Percentiles rank a stretch among this genome's conserved stretches.
These are phyloP conservation scores for Rana temporaria DNA, from an alignment of 2,113 vertebrate genomes.

Conservation along the genomic window DNA sequence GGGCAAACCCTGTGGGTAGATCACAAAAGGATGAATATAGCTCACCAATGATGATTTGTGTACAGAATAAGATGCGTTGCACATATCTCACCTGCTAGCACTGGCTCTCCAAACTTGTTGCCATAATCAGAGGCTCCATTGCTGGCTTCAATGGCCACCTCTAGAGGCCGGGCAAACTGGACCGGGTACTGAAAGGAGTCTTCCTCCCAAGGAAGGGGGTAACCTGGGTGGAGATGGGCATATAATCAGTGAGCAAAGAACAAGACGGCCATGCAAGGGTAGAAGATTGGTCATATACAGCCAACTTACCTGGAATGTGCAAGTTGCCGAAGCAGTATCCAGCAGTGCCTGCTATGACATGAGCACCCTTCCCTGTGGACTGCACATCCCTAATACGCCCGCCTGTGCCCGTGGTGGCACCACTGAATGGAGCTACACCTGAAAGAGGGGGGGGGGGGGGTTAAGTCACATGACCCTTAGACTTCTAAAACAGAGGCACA, in stretches of 20 bases:
- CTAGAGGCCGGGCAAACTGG: conserved; percentile 84
- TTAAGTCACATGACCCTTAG: too few relatives aligned
- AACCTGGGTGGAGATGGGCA: conserved; percentile 70
- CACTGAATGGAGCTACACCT: conserved; percentile 90
- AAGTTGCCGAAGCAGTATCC: conserved; percentile 93
- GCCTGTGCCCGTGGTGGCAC: conserved; percentile 88
- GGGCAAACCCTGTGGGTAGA: conserved; percentile 80
- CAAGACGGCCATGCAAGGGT: neutral
- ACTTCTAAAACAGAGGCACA: too few relatives aligned
- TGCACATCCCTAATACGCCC: conserved; percentile 91
- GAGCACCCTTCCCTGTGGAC: conserved; percentile 85
- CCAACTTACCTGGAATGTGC: conserved; percentile 80
- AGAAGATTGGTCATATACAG: neutral
- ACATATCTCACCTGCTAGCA: conserved; percentile 79
- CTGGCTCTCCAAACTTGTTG: conserved; percentile 93
- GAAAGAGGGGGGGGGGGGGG: neutral
- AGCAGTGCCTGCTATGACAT: conserved; percentile 88
- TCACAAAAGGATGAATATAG: neutral
- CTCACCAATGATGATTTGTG: neutral
- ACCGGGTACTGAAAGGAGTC: conserved; percentile 79
- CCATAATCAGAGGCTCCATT: conserved; percentile 92
- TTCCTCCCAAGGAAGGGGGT: conserved; percentile 87
- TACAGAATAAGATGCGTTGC: neutral
- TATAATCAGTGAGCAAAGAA: neutral
- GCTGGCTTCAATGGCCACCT: conserved; percentile 89